Base-by-base conservation (phyloP, 1,140 invertebrate species). In the Lepidotrigona ventralis region DNA sequence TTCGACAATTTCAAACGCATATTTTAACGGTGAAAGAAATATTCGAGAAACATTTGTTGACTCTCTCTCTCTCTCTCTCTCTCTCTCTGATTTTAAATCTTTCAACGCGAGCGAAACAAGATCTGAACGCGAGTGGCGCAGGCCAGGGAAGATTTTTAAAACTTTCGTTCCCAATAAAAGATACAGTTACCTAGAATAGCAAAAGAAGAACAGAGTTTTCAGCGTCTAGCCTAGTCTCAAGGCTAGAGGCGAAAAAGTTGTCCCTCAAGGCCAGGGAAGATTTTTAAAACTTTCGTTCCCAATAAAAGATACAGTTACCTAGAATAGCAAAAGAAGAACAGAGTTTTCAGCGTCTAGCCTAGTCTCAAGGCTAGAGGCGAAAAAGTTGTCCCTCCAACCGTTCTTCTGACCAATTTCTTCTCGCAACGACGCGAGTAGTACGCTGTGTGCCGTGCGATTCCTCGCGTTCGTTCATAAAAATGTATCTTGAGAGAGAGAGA, bases 391-490 rank as follows among this genome's bases (percentile, higher is more conserved):
- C 15, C 26, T 29, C 39, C 19, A 5, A 39, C 6, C 9, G 12
- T 76, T 33, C 19, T 11, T 58, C n/a, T 19, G 14, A 11, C 12
- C 33, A 60, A 51, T 76, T 76, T 26, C 39, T 26, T 14, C 54
- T 56, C 14, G 15, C 8, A 29, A 58, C 11, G 21, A 23, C 17
- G 19, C 11, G 26, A 19, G 14, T 9, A 33, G 33, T 33, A 33
- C 33, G 33, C 2, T 39, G 26, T 9, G 6, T 21, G 51, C 2
- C 39, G 11, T 39, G 23, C 64, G 33, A 79, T 74, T 26, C 21
- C 17, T 23, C 3, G 46, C 39, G n/a, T 75, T 46, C 29, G 53
- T 76, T 58, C 63, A 33, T 69, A 77, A 82, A 82, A 77, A 60
- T 53, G 74, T 77, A 39, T 33, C 51, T 19, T 12, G 19, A 46